A percentile compares a stretch with the other conserved stretches of the same genome.
phyloP scores from a whole-genome alignment of 1,140 invertebrate species.

The Neotoxoptera formosana region DNA sequence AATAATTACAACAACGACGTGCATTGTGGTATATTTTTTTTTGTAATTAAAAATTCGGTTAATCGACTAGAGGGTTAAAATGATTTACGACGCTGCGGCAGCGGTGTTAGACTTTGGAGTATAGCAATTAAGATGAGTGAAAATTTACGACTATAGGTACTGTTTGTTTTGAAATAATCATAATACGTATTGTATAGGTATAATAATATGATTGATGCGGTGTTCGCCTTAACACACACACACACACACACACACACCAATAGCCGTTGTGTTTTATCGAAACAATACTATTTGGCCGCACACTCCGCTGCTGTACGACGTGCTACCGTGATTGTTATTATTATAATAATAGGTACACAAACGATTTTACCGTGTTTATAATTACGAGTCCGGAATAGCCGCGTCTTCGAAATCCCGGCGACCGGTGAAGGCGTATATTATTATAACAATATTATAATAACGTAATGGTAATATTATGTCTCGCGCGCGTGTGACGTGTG shows the following conservation, averaged over 20 bases:
- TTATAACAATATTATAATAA: too few relatives aligned
- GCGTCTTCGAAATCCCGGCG: neutral
- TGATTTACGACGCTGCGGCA: slow-evolving; percentile 8
- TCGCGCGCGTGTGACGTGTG: neutral
- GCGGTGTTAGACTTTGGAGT: neutral
- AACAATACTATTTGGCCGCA: neutral
- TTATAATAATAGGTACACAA: neutral
- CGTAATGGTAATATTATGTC: neutral
- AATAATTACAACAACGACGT: neutral
- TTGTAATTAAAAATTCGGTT: neutral
- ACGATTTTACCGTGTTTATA: neutral
- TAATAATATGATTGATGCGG: neutral
- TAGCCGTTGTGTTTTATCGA: neutral
- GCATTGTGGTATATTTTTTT: neutral
- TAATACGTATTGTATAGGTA: neutral
- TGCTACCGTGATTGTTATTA: neutral
- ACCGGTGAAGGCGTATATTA: neutral
- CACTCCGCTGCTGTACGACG: neutral
- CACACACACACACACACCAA: neutral
- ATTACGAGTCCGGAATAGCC: neutral
- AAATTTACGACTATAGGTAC: neutral
- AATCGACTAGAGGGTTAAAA: neutral
- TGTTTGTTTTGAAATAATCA: slow-evolving; percentile 18
- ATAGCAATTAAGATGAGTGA: neutral
- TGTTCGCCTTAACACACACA: neutral